A percentile compares a stretch with the other conserved stretches of the same genome.
Conservation (phyloP, 2,888 invertebrate genomes). For the Sinotaia quadrata region DNA sequence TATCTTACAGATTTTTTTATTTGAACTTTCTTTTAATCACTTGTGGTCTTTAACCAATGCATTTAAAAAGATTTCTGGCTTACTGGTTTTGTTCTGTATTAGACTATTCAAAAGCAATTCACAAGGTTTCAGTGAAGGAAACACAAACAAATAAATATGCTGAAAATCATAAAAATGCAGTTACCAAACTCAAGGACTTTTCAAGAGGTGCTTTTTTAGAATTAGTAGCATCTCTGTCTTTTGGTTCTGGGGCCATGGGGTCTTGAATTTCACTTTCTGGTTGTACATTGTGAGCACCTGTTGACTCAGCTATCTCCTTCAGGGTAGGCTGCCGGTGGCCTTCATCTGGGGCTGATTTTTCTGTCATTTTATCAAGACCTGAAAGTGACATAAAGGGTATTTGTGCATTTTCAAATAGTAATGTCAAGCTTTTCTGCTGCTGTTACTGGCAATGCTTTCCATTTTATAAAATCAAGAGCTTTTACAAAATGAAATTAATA, state of each 20-base stretch:
- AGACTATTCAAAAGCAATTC: too few relatives aligned
- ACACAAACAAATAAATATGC: too few relatives aligned
- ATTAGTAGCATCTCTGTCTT: conserved; percentile 25
- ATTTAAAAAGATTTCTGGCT: too few relatives aligned
- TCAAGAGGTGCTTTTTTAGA: conserved; percentile 42
- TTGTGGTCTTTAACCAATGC: too few relatives aligned
- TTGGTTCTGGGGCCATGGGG: conserved; percentile 37
- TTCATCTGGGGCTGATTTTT: conserved; percentile 91
- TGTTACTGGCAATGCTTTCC: too few relatives aligned
- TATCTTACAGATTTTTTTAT: too few relatives aligned
- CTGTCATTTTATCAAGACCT: conserved; percentile 93
- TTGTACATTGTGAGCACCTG: conserved; percentile 56
- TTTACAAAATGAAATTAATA: neutral
- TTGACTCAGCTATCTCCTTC: conserved; percentile 59
- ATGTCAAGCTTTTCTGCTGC: too few relatives aligned
- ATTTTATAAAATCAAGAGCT: neutral
- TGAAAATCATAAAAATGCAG: too few relatives aligned
- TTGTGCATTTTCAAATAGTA: neutral
- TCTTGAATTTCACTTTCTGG: conserved; percentile 61
- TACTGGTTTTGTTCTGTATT: too few relatives aligned
- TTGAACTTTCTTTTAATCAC: too few relatives aligned
- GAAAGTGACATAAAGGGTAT: neutral
- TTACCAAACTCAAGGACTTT: conserved; percentile 53
- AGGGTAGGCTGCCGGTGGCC: conserved; percentile 54
- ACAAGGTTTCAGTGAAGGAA: too few relatives aligned